Evolutionary conservation across 2,888 invertebrate genomes (phyloP), one percentile per base, ranked within the genome.

Genomic region (Synergus gifuensis): DNA sequence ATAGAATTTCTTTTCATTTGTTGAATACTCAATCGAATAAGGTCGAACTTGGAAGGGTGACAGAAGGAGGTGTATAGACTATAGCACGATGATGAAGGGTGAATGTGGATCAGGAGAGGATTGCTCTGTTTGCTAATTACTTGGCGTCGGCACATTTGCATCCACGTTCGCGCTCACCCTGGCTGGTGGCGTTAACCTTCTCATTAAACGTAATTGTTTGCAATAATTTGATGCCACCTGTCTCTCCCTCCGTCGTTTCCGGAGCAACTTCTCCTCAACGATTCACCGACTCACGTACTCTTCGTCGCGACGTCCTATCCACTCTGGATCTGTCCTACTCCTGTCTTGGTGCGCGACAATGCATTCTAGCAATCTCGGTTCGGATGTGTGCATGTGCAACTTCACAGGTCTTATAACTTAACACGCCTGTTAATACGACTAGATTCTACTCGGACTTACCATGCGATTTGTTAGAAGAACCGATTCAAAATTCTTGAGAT

Each of bases 181-280:
- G 85, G 84, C 86, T 84, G 85, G 86, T 83, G 84, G 88, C 88
- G 89, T 90, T 90, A 90, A 90, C 90, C 88, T 88, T 90, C 90
- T 90, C 90, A 90, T 90, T 90, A 90, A 90, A 89, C 89, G 89
- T 90, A 90, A 90, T 90, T 90, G 90, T 90, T 90, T 89, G 89
- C 90, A 89, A 90, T 90, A 90, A 90, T 90, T 90, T 90, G 89
- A 89, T 89, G 88, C 88, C 87, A 88, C 87, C 89, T 89, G 88
- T 86, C 85, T 86, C 85, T 85, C 79, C 82, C 83, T 80, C 81
- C 36, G 36, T 36, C 81, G 79, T 73, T 36, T 54, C 73, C 36
- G 36, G 14, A 22, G 69, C 36, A 54, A 62, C 78, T 76, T 67
- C 62, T 69, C 44, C 64, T 46, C 14, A 58, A n/a, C 69, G 58